Evolutionary conservation across 2,888 invertebrate genomes (phyloP).

Genomic region (Itoplectis maculator): DNA sequence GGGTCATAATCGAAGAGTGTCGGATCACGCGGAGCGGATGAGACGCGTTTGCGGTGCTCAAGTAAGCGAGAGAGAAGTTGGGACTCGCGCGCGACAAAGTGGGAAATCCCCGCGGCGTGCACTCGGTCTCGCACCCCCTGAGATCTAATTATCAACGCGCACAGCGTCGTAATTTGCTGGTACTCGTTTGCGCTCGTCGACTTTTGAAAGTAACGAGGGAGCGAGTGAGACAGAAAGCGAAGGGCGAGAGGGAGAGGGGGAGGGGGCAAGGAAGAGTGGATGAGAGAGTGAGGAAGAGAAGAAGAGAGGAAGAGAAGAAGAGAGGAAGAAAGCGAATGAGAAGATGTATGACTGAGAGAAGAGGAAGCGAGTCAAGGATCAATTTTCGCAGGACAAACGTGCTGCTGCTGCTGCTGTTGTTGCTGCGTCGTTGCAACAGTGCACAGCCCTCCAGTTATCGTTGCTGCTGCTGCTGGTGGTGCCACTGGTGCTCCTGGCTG

Average conservation of each 20-base stretch:
- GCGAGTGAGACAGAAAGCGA: not conserved
- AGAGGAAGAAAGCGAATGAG: slow-evolving; percentile 72
- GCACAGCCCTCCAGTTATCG: slow-evolving; percentile 67
- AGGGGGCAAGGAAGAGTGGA: not conserved
- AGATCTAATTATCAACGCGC: slow-evolving; percentile 47
- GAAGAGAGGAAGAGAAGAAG: not conserved
- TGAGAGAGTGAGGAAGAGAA: not conserved
- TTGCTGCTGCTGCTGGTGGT: slow-evolving; percentile 27
- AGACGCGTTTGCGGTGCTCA: slow-evolving; percentile 22
- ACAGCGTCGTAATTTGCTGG: slow-evolving; percentile 9
- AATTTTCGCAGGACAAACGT: slow-evolving; percentile 71
- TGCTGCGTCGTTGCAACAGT: slow-evolving; percentile 39
- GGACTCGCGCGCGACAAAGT: slow-evolving; percentile 29
- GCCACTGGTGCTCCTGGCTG: slow-evolving; percentile 60
- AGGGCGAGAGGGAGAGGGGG: not conserved
- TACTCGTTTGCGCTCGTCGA: slow-evolving; percentile 47
- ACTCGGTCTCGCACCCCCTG: slow-evolving; percentile 32
- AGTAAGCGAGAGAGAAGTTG: slow-evolving; percentile 30
- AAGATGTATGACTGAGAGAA: not conserved
- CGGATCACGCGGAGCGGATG: not conserved
- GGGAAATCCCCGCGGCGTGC: slow-evolving; percentile 13
- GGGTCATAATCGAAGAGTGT: slow-evolving; percentile 35
- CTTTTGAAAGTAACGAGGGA: slow-evolving; percentile 41
- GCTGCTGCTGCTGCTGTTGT: slow-evolving; percentile 18
- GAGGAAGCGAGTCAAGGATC: slow-evolving; percentile 79